Conservation (phyloP, 2,797 vertebrate species). For the Dallia pectoralis region DNA sequence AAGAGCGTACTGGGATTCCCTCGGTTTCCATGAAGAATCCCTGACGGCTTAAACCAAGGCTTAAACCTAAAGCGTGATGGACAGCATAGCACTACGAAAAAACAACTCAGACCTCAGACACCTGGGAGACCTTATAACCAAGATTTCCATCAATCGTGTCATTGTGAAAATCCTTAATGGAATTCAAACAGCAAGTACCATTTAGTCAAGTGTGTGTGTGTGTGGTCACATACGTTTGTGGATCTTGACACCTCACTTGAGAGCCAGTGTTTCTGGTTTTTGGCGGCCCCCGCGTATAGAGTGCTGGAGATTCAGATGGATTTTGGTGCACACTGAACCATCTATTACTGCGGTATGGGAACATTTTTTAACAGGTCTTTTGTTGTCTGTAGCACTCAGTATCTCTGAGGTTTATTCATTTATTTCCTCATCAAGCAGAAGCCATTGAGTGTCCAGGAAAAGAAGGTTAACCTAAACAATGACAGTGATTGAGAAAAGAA, state of each 20-base stretch:
- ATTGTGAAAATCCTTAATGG: not conserved
- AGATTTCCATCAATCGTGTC: not conserved
- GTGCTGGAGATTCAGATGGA: not conserved
- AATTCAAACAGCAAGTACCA: not conserved
- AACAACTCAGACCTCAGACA: too few relatives aligned
- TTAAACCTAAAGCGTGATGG: too few relatives aligned
- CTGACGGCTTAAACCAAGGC: too few relatives aligned
- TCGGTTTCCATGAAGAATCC: too few relatives aligned
- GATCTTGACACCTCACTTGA: not conserved
- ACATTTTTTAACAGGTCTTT: not conserved
- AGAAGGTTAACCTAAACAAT: not conserved
- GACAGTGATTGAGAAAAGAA: conserved; percentile 6
- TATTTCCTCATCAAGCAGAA: not conserved
- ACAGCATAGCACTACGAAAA: too few relatives aligned
- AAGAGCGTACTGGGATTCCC: too few relatives aligned
- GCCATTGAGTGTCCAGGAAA: not conserved
- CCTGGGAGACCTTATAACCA: too few relatives aligned
- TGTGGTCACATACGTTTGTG: not conserved
- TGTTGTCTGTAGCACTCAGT: not conserved
- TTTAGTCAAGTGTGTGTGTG: not conserved
- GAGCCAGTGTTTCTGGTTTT: not conserved
- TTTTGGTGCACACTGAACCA: not conserved
- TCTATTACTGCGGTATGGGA: not conserved
- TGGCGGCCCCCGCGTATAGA: not conserved
- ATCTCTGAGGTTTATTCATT: not conserved